Evolutionary conservation across 2,888 invertebrate genomes (phyloP).

Genomic region (Andrena minutula): DNA sequence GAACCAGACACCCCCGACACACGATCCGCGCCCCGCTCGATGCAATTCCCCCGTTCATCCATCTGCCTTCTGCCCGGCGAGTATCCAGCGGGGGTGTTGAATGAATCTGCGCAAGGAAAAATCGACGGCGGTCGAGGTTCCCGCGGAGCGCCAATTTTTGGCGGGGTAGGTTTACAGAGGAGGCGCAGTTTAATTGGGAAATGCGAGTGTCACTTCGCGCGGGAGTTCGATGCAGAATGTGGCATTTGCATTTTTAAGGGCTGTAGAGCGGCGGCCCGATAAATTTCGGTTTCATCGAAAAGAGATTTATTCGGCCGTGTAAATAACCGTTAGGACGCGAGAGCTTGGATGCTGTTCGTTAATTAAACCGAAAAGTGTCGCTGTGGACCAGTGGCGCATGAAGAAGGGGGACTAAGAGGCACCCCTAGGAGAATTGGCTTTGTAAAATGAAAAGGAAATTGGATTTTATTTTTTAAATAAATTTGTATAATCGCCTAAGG

Average conservation of each 20-base stretch:
- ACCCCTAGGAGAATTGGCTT: too few relatives aligned
- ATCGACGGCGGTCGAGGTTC: too few relatives aligned
- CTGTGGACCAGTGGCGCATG: neutral
- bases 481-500: too few relatives aligned
- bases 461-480: too few relatives aligned
- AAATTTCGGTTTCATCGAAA: slow-evolving; percentile 29
- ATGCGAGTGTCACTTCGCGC: too few relatives aligned
- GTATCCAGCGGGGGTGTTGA: too few relatives aligned
- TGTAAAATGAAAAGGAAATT: too few relatives aligned
- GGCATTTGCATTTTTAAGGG: slow-evolving; percentile 28
- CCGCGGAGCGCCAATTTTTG: too few relatives aligned
- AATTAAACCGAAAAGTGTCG: neutral
- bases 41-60: neutral
- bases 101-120: too few relatives aligned
- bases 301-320: slow-evolving; percentile 19
- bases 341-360: neutral
- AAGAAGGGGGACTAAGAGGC: too few relatives aligned
- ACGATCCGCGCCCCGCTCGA: neutral
- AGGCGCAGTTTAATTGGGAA: slow-evolving; percentile 19
- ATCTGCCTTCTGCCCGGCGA: too few relatives aligned
- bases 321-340: slow-evolving; percentile 22
- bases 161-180: neutral
- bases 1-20: neutral
- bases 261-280: slow-evolving; percentile 6
- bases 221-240: too few relatives aligned